Conservation (phyloP, 2,888 invertebrate species). For the Tipula lateralis region DNA sequence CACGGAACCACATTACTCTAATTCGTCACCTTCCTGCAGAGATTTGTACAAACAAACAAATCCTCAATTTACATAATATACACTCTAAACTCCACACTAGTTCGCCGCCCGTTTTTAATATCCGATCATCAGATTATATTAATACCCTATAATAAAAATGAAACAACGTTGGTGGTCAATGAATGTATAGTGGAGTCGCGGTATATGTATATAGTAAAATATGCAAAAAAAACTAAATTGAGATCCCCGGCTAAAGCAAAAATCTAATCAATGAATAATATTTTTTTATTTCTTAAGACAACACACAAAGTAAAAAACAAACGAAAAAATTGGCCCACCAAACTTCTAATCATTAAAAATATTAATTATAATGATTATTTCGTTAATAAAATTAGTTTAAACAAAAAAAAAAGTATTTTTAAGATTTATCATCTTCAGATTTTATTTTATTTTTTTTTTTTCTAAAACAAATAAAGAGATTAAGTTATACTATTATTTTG, state of each 20-base stretch:
- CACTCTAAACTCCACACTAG: background rate
- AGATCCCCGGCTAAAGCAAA: background rate
- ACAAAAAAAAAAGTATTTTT: background rate
- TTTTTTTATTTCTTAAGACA: background rate
- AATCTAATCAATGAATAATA: conserved; percentile 8
- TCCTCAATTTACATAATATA: no score
- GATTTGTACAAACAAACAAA: no score
- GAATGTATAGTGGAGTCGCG: background rate
- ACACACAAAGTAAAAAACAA: background rate
- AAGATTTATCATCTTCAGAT: conserved; percentile 20
- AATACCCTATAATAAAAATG: background rate
- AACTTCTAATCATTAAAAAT: conserved; percentile 13
- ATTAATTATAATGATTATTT: conserved; percentile 24
- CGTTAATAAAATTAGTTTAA: conserved; percentile 11
- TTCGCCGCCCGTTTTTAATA: background rate
- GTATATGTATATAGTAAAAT: background rate
- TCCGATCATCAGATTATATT: background rate
- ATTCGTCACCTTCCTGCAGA: no score
- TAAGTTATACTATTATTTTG: conserved; percentile 19
- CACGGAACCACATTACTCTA: no score
- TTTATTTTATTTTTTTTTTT: background rate
- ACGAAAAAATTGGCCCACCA: conserved; percentile 11
- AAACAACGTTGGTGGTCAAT: conserved; percentile 1
- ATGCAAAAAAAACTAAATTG: conserved; percentile 5
- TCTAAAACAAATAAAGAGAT: conserved; percentile 21